These are phyloP conservation scores for Leptarthrus brevirostris DNA, from an alignment of 2,888 invertebrate genomes.

Conservation along the genomic window DNA sequence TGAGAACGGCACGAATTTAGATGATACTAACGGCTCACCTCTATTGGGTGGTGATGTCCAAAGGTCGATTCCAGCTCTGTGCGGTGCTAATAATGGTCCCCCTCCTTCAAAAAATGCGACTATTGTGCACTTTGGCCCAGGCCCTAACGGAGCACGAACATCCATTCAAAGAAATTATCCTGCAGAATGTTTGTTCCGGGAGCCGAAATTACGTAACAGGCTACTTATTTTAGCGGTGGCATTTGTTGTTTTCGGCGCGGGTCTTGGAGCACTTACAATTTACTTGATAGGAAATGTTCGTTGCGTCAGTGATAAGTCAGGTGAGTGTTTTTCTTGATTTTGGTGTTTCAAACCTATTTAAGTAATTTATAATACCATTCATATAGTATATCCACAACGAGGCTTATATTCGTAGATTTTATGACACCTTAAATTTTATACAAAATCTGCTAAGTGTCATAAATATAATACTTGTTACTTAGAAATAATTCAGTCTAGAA, in stretches of 20 bases:
- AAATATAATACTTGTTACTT: too few species aligned
- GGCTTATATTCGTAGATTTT: too few species aligned
- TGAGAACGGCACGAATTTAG: slow-evolving; percentile 55
- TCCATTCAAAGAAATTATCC: slow-evolving; percentile 54
- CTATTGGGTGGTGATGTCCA: slow-evolving; percentile 53
- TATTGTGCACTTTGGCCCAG: slow-evolving; percentile 62
- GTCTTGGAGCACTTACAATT: slow-evolving; percentile 65
- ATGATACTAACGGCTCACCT: slow-evolving; percentile 53
- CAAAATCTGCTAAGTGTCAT: too few species aligned
- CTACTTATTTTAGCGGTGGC: slow-evolving; percentile 64
- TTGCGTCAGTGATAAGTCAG: slow-evolving; percentile 28
- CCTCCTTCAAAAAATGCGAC: slow-evolving; percentile 62
- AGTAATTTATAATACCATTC: too few species aligned
- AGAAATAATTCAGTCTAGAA: too few species aligned
- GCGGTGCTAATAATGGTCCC: slow-evolving; percentile 52
- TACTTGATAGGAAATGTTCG: slow-evolving; percentile 60
- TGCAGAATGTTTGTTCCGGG: slow-evolving; percentile 70
- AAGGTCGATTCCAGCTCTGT: not conserved
- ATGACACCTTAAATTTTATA: too few species aligned
- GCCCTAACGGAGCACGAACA: slow-evolving; percentile 56
- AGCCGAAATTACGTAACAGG: slow-evolving; percentile 75
- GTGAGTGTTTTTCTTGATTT: too few species aligned
- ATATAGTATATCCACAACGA: too few species aligned
- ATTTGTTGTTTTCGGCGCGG: slow-evolving; percentile 65
- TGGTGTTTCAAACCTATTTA: too few species aligned